Percentiles rank a stretch among this genome's conserved stretches.
Conservation (phyloP, 53 echinoderm and acorn worm genomes). For the Crossaster papposus region DNA sequence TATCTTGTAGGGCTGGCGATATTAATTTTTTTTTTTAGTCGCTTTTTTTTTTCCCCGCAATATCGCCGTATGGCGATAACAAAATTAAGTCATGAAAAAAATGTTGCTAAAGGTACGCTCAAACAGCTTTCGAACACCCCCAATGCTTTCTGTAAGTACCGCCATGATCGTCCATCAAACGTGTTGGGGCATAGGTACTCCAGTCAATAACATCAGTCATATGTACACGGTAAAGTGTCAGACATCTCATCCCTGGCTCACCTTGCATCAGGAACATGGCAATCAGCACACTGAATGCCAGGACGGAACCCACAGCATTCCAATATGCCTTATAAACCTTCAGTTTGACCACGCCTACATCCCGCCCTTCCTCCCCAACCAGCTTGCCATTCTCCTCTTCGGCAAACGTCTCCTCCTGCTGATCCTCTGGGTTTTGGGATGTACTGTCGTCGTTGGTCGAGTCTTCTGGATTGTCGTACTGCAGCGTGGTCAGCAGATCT, state of each 20-base stretch:
- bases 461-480: constrained; percentile 1
- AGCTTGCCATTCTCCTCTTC: constrained; percentile 56
- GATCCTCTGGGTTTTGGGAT: constrained; percentile 11
- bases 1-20: too few species aligned
- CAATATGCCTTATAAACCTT: constrained; percentile 87
- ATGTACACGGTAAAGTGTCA: too few species aligned
- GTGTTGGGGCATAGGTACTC: too few species aligned
- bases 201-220: too few species aligned
- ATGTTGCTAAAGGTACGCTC: too few species aligned
- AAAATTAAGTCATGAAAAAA: too few species aligned
- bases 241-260: background rate
- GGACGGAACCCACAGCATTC: constrained; percentile 76
- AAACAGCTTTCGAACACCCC: too few species aligned
- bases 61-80: too few species aligned
- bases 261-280: constrained; percentile 91
- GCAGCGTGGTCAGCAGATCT: constrained; percentile 27
- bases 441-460: background rate
- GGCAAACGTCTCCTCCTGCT: background rate
- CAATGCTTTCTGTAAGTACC: too few species aligned
- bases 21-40: too few species aligned
- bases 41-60: too few species aligned
- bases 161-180: too few species aligned
- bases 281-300: constrained; percentile 72
- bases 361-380: constrained; percentile 86
- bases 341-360: constrained; percentile 79